Conservation (phyloP, 1,140 invertebrate genomes). For the Neodiprion virginianus region DNA sequence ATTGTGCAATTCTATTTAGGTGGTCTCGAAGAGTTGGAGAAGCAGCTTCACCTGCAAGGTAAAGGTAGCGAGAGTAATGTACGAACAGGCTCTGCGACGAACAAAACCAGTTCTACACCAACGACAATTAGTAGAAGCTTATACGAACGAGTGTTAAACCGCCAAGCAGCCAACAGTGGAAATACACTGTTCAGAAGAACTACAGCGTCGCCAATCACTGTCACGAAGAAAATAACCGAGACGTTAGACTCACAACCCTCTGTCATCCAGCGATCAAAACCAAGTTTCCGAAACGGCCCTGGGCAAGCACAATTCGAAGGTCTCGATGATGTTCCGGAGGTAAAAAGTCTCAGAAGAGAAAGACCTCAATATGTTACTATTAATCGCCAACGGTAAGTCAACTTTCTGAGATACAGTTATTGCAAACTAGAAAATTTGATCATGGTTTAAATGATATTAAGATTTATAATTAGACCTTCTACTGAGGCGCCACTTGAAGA, state of each 20-base stretch:
- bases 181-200: neutral
- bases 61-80: constrained; percentile 45
- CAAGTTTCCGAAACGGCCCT: constrained; percentile 51
- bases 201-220: neutral
- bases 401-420: constrained; percentile 10
- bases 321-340: constrained; percentile 63
- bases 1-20: constrained; percentile 53
- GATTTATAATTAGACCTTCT: constrained; percentile 27
- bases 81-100: constrained; percentile 31
- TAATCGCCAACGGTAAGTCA: constrained; percentile 55
- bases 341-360: constrained; percentile 63
- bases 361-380: constrained; percentile 72
- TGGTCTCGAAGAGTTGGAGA: constrained; percentile 82
- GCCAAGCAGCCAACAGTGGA: constrained; percentile 46
- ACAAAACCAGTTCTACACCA: constrained; percentile 53
- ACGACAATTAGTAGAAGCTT: constrained; percentile 74
- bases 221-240: neutral
- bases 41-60: constrained; percentile 72
- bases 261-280: constrained; percentile 28
- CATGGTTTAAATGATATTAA: constrained; percentile 23
- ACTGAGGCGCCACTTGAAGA: constrained; percentile 44
- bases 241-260: neutral
- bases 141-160: constrained; percentile 73
- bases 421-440: neutral
- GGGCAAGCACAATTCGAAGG: constrained; percentile 76